These are phyloP conservation scores for Numenius arquata DNA, from an alignment of 2,113 vertebrate species.

Conservation along the genomic window DNA sequence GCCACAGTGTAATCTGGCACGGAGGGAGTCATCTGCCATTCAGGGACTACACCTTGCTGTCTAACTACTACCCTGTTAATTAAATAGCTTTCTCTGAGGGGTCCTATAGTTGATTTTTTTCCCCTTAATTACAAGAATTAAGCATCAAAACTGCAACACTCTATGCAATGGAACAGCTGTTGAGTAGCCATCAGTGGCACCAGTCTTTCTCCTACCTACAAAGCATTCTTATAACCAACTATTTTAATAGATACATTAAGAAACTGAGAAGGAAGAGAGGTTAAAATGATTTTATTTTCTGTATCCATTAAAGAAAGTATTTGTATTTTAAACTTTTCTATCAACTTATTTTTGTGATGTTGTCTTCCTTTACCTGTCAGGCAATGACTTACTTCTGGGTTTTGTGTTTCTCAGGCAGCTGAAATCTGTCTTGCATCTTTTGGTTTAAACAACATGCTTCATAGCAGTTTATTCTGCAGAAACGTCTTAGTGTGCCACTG, in stretches of 20 bases:
- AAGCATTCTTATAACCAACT: not conserved
- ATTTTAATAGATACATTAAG: not conserved
- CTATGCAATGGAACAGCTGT: not conserved
- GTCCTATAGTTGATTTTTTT: not conserved
- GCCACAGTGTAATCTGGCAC: not conserved
- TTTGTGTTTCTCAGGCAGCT: not conserved
- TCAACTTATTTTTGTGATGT: not conserved
- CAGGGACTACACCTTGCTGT: not conserved
- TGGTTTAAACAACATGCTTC: not conserved
- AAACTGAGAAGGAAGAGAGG: not conserved
- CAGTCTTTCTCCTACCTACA: not conserved
- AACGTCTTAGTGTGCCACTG: not conserved
- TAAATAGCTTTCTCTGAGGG: not conserved
- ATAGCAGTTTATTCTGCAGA: not conserved
- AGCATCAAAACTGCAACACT: not conserved
- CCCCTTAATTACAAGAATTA: not conserved
- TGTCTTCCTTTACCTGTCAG: not conserved
- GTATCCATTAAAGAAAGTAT: not conserved
- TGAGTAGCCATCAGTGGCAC: not conserved
- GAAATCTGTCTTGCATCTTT: not conserved
- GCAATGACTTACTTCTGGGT: not conserved
- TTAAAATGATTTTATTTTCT: not conserved
- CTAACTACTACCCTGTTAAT: not conserved
- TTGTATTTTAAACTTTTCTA: not conserved
- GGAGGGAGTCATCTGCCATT: not conserved